Percentiles rank a stretch among this genome's conserved stretches.
phyloP scores from a whole-genome alignment of 2,797 vertebrate genomes.

The Paratrypauchen microcephalus region DNA sequence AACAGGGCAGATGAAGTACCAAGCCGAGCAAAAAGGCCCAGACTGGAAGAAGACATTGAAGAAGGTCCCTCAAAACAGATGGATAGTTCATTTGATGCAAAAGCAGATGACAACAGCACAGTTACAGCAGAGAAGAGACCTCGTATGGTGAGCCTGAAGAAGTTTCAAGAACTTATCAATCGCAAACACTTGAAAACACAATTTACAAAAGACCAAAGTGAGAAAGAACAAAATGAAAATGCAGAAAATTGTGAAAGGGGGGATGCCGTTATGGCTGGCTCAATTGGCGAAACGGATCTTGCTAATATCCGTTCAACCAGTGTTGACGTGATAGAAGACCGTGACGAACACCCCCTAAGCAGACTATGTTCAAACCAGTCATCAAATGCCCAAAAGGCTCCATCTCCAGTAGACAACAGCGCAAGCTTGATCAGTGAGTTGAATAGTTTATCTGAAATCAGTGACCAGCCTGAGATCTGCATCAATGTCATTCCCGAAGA shows the following conservation, averaged over 20 bases:
- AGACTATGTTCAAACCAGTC: constrained; percentile 8
- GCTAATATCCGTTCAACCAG: neutral
- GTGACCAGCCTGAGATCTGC: neutral
- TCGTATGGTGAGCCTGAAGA: constrained; percentile 25
- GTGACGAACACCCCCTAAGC: neutral
- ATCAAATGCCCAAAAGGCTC: neutral
- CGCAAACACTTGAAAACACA: constrained; percentile 20
- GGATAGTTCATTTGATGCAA: neutral
- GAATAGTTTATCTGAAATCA: neutral
- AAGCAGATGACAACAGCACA: neutral
- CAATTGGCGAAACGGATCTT: neutral
- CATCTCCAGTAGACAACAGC: neutral
- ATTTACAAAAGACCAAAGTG: constrained; percentile 16
- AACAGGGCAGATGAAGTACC: neutral
- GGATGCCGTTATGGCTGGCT: neutral
- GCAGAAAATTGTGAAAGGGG: neutral
- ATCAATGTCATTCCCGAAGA: constrained; percentile 5
- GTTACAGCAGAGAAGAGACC: neutral
- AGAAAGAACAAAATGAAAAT: neutral
- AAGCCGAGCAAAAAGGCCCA: constrained; percentile 7
- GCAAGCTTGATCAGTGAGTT: neutral
- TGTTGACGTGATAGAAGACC: neutral
- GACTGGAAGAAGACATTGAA: neutral
- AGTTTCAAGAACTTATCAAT: constrained; percentile 47
- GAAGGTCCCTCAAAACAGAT: neutral